Percentiles rank a stretch among this genome's conserved stretches.
These are phyloP conservation scores for Sitophilus oryzae DNA, from an alignment of 1,140 invertebrate genomes.

Conservation along the genomic window DNA sequence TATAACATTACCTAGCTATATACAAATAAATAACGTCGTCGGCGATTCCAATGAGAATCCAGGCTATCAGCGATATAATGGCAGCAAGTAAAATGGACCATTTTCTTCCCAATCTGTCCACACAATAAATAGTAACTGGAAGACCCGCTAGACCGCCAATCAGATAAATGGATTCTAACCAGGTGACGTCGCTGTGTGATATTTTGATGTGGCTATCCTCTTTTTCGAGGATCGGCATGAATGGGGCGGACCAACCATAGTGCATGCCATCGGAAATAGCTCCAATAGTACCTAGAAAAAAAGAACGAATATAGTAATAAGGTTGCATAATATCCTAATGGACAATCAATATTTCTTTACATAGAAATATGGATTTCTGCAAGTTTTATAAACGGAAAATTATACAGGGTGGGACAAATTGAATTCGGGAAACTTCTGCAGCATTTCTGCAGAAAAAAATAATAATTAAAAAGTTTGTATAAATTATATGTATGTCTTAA, in stretches of 20 bases:
- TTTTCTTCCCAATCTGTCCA: conserved; percentile 61
- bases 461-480: too few relatives aligned
- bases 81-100: conserved; percentile 51
- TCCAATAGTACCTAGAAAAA: conserved; percentile 35
- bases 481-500: too few relatives aligned
- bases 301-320: conserved; percentile 1
- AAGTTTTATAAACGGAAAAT: too few relatives aligned
- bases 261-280: conserved; percentile 39
- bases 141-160: conserved; percentile 58
- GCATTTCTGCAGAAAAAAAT: too few relatives aligned
- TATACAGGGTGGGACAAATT: too few relatives aligned
- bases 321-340: too few relatives aligned
- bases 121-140: conserved; percentile 47
- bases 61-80: conserved; percentile 56
- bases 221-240: conserved; percentile 47
- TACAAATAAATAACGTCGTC: conserved; percentile 45
- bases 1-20: conserved; percentile 48
- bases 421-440: too few relatives aligned
- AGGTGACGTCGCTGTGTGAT: conserved; percentile 46
- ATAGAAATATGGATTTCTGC: too few relatives aligned
- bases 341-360: too few relatives aligned
- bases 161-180: conserved; percentile 57
- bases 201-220: conserved; percentile 37
- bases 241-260: conserved; percentile 58
- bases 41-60: conserved; percentile 52